These are phyloP conservation scores for Rhingia campestris DNA, from an alignment of 2,888 invertebrate genomes.

Conservation along the genomic window DNA sequence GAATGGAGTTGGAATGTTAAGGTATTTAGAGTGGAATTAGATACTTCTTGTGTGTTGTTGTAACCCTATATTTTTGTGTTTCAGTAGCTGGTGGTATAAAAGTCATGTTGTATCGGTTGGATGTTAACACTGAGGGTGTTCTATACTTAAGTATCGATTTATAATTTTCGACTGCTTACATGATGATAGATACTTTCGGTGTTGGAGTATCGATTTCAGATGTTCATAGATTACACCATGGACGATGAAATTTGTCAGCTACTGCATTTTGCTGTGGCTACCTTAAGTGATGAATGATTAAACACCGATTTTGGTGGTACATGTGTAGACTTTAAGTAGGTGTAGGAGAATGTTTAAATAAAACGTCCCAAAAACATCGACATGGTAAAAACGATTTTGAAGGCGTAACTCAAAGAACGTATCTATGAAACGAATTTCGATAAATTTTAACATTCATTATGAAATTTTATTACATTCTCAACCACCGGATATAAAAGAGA, in stretches of 20 bases:
- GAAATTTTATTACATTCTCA: too few relatives aligned
- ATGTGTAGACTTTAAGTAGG: too few relatives aligned
- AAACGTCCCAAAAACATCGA: too few relatives aligned
- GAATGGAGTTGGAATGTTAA: not conserved
- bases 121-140: too few relatives aligned
- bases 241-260: not conserved
- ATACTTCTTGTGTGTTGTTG: not conserved
- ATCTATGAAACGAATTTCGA: too few relatives aligned
- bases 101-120: not conserved
- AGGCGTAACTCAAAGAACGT: too few relatives aligned
- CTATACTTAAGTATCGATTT: too few relatives aligned
- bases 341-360: too few relatives aligned
- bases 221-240: not conserved
- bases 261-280: not conserved
- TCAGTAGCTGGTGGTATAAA: not conserved
- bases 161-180: too few relatives aligned
- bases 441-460: too few relatives aligned
- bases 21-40: not conserved
- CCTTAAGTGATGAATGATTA: not conserved
- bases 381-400: too few relatives aligned
- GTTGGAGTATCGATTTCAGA: not conserved
- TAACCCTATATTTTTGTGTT: not conserved
- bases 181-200: not conserved
- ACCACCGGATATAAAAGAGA: constrained; percentile 21
- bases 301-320: too few relatives aligned